phyloP scores from a whole-genome alignment of 2,113 vertebrate genomes.

The Onychostruthus taczanowskii region DNA sequence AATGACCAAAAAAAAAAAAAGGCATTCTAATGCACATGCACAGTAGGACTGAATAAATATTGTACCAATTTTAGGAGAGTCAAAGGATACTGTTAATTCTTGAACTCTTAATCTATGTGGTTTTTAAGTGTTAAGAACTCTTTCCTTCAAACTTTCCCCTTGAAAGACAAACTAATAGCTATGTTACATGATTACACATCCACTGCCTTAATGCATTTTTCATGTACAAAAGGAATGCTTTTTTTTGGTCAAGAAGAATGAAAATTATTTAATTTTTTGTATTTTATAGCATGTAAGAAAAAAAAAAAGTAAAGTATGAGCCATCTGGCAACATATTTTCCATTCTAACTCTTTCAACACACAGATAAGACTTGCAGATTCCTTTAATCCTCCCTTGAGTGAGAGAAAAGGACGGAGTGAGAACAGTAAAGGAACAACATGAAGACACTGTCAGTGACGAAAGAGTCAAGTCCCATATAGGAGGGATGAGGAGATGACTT shows the following conservation, averaged over 20 bases:
- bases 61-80: neutral
- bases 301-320: neutral
- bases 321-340: neutral
- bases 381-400: neutral
- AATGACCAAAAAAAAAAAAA: neutral
- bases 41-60: neutral
- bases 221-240: neutral
- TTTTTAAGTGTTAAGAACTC: neutral
- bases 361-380: neutral
- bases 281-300: neutral
- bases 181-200: neutral
- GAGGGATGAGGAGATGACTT: neutral
- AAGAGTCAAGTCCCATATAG: neutral
- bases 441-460: neutral
- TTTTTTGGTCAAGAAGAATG: neutral
- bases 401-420: neutral
- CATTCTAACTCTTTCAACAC: neutral
- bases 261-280: neutral
- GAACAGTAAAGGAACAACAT: neutral
- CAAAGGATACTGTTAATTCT: neutral
- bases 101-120: neutral
- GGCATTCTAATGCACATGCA: neutral
- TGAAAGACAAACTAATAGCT: neutral
- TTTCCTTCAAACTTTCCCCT: neutral
- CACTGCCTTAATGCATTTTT: neutral